phyloP scores from a whole-genome alignment of 2,888 invertebrate genomes.

The Protophormia terraenovae region DNA sequence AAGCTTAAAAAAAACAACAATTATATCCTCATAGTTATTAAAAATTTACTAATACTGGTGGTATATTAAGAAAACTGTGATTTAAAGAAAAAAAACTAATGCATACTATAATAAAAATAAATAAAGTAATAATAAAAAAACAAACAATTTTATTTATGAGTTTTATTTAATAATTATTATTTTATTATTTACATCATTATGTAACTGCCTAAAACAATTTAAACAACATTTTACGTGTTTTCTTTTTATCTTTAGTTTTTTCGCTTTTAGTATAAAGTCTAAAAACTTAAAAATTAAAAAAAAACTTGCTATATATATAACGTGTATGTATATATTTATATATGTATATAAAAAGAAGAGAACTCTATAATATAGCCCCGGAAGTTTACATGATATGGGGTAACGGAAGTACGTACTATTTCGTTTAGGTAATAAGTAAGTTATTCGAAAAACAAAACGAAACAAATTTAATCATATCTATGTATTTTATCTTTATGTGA shows the following conservation, averaged over 20 bases:
- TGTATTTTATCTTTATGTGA: constrained; percentile 45
- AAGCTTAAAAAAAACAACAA: not conserved
- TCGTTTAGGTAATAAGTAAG: not conserved
- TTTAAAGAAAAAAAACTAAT: not conserved
- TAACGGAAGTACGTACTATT: constrained; percentile 22
- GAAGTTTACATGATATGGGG: constrained; percentile 50
- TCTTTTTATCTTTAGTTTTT: not conserved
- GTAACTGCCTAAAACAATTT: constrained; percentile 63
- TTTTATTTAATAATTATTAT: constrained; percentile 40
- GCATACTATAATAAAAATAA: not conserved
- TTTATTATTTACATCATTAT: constrained; percentile 6
- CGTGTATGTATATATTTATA: not conserved
- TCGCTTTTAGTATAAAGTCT: not conserved
- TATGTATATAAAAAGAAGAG: not conserved
- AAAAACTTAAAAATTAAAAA: constrained; percentile 15
- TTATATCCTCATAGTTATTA: constrained; percentile 10
- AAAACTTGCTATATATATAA: not conserved
- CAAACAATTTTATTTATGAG: not conserved
- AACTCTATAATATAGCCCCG: constrained; percentile 9
- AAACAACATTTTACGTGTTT: constrained; percentile 53
- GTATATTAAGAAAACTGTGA: constrained; percentile 10
- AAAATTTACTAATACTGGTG: not conserved
- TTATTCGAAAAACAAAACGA: not conserved
- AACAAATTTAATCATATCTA: constrained; percentile 38
- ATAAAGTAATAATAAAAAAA: not conserved